Percentiles rank a stretch among this genome's conserved stretches.
Evolutionary conservation across 2,113 vertebrate species (phyloP).

Genomic region (Menura novaehollandiae): DNA sequence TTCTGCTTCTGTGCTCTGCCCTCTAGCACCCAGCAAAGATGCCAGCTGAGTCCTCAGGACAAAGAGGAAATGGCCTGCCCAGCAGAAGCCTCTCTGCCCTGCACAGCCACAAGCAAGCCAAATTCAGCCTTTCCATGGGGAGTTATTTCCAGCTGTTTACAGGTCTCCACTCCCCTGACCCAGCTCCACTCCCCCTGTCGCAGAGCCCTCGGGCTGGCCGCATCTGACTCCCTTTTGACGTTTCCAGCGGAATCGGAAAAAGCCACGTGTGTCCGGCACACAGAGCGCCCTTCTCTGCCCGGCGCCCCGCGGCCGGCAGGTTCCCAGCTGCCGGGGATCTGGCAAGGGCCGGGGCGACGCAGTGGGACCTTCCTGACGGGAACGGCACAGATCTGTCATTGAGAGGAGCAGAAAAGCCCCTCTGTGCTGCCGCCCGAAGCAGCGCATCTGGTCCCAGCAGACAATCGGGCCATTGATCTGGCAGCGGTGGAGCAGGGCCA

Average conservation of each 20-base stretch:
- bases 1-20: neutral
- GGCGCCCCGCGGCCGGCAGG: neutral
- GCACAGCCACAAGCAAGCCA: neutral
- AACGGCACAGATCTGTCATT: constrained; percentile 1
- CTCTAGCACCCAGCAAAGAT: neutral
- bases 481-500: neutral
- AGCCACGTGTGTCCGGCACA: neutral
- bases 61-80: neutral
- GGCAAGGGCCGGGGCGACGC: neutral
- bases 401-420: constrained; percentile 30
- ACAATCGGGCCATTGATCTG: constrained; percentile 10
- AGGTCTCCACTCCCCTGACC: neutral
- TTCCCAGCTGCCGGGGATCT: neutral
- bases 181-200: neutral
- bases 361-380: neutral
- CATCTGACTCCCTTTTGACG: neutral
- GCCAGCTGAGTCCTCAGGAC: neutral
- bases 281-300: neutral
- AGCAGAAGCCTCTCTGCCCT: neutral
- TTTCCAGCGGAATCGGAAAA: neutral
- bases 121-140: neutral
- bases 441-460: neutral
- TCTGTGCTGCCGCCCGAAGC: neutral
- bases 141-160: neutral
- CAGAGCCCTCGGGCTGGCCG: neutral